Evolutionary conservation across 1,140 invertebrate species (phyloP).

Genomic region (Olivierus martensii): DNA sequence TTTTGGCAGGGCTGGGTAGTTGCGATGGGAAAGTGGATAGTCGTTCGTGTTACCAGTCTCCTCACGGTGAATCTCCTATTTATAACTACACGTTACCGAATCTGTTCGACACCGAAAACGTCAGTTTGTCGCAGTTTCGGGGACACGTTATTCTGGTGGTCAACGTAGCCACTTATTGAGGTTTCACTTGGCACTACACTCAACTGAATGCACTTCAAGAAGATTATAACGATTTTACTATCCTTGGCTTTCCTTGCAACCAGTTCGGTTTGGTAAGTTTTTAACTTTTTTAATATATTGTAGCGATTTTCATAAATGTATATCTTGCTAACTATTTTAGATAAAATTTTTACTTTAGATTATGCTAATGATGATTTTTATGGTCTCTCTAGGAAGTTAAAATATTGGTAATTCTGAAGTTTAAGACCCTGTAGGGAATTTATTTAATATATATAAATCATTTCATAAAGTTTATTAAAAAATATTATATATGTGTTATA

Average conservation of each 20-base stretch:
- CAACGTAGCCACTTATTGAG: conserved; percentile 42
- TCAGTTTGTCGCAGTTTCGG: conserved; percentile 23
- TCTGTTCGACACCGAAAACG: conserved; percentile 10
- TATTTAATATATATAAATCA: no score
- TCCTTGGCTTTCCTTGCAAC: conserved; percentile 41
- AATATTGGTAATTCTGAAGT: no score
- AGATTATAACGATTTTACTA: conserved; percentile 27
- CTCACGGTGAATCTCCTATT: neutral
- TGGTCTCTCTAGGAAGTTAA: no score
- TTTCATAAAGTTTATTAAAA: no score
- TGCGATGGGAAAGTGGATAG: neutral
- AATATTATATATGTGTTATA: no score
- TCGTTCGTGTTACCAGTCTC: neutral
- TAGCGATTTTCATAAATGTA: no score
- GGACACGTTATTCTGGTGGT: conserved; percentile 34
- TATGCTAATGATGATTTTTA: no score
- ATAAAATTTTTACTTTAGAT: no score
- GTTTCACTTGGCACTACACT: conserved; percentile 32
- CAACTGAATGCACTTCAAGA: conserved; percentile 35
- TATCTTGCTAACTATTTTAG: no score
- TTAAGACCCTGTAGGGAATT: no score
- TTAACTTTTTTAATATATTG: no score
- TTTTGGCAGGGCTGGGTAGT: neutral
- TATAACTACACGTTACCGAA: conserved; percentile 17
- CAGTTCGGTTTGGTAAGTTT: conserved; percentile 34